These are phyloP conservation scores for Trisateles emortualis DNA, from an alignment of 2,888 invertebrate genomes.

Conservation along the genomic window DNA sequence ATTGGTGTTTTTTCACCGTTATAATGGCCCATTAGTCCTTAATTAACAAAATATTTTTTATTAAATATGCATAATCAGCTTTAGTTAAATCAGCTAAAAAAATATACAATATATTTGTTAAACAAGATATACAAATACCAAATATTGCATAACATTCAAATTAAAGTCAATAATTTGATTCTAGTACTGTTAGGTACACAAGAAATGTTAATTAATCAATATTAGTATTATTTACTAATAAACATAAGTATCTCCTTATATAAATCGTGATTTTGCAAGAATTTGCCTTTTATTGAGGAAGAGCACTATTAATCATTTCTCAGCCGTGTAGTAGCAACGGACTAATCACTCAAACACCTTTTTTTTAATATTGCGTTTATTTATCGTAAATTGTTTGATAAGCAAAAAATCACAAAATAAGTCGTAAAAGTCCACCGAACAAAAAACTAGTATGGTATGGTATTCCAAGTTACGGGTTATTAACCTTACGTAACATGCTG, in stretches of 20 bases:
- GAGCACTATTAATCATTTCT: conserved; percentile 59
- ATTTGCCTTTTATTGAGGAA: conserved; percentile 45
- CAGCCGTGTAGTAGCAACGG: conserved; percentile 34
- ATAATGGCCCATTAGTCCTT: conserved; percentile 11
- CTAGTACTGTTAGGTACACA: not conserved
- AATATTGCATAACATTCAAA: not conserved
- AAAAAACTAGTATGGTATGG: conserved; percentile 29
- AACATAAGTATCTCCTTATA: conserved; percentile 38
- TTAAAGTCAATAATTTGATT: not conserved
- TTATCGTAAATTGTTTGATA: conserved; percentile 38
- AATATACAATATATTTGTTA: conserved; percentile 1
- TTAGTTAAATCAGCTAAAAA: conserved; percentile 8
- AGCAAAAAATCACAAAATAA: conserved; percentile 37
- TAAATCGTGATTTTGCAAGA: conserved; percentile 39
- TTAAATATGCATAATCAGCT: conserved; percentile 3
- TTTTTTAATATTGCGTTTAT: conserved; percentile 35
- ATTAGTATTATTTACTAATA: conserved; percentile 28
- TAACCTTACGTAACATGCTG: conserved; percentile 32
- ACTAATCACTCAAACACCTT: conserved; percentile 37
- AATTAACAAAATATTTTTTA: conserved; percentile 8
- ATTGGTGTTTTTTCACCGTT: conserved; percentile 5
- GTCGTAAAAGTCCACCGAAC: conserved; percentile 28
- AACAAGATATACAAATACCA: conserved; percentile 1
- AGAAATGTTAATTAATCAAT: too few species aligned
- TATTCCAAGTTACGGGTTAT: conserved; percentile 33